Conservation (phyloP, 2,113 vertebrate genomes). For the Vulpes ferrilata region DNA sequence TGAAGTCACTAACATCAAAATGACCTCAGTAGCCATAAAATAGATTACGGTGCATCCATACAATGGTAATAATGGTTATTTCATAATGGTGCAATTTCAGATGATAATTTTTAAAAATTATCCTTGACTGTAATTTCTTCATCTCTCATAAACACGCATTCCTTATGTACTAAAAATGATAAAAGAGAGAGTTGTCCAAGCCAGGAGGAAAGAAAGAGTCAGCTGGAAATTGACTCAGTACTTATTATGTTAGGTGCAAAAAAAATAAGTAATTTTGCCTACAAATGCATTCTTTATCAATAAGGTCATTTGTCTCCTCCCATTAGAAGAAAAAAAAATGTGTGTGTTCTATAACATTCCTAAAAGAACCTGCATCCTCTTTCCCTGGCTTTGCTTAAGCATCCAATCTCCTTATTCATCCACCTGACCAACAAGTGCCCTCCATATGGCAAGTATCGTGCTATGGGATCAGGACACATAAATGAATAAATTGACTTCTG, state of each 20-base stretch:
- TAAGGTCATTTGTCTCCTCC: not conserved
- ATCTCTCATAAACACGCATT: not conserved
- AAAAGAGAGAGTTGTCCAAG: not conserved
- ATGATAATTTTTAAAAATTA: not conserved
- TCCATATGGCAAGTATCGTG: not conserved
- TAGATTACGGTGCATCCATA: not conserved
- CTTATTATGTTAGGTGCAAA: not conserved
- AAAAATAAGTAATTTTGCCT: not conserved
- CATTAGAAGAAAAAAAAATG: not conserved
- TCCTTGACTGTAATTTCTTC: not conserved
- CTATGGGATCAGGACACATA: not conserved
- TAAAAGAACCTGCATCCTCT: not conserved
- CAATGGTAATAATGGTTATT: not conserved
- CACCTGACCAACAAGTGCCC: not conserved
- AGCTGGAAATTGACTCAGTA: not conserved
- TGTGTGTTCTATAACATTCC: not conserved
- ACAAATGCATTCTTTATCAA: not conserved
- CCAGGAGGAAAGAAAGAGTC: not conserved
- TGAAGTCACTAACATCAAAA: conserved; percentile 1
- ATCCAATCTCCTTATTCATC: not conserved
- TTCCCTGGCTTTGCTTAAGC: not conserved
- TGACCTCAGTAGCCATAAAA: not conserved
- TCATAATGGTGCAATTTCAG: not conserved
- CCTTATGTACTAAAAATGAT: not conserved
- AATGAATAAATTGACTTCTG: not conserved